Evolutionary conservation across 2,113 vertebrate genomes (phyloP).

Genomic region (Casuarius casuarius): DNA sequence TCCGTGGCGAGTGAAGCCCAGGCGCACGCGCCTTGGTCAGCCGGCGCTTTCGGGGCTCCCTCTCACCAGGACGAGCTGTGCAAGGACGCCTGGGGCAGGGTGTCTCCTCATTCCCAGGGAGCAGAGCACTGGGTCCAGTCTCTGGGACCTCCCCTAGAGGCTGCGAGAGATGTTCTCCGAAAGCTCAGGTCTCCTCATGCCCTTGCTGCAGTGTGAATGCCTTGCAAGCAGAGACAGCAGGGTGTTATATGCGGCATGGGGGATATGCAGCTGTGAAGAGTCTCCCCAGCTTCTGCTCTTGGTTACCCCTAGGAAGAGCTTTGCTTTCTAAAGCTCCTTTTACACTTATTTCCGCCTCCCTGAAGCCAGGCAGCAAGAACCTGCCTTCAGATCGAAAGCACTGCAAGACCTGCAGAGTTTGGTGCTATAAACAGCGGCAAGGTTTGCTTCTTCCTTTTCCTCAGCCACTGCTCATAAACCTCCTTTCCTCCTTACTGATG

Average conservation of each 20-base stretch:
- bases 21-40: no score
- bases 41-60: no score
- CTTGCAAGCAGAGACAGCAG: neutral
- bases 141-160: no score
- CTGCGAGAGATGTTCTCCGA: no score
- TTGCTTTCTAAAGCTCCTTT: constrained; percentile 51
- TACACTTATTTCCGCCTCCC: constrained; percentile 38
- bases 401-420: neutral
- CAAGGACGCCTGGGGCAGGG: no score
- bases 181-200: no score
- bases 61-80: no score
- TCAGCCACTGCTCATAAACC: neutral
- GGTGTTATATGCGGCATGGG: no score
- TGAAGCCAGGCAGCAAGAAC: constrained; percentile 25
- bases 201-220: neutral
- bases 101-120: no score
- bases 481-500: neutral
- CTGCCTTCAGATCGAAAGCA: constrained; percentile 10
- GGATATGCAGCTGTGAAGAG: neutral
- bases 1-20: no score
- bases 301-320: neutral
- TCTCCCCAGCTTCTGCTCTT: neutral
- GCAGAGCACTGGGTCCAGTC: no score
- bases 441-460: neutral
- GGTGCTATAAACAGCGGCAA: neutral